Base-by-base conservation (phyloP, 2,888 invertebrate genomes). In the Drosophila phalerata region DNA sequence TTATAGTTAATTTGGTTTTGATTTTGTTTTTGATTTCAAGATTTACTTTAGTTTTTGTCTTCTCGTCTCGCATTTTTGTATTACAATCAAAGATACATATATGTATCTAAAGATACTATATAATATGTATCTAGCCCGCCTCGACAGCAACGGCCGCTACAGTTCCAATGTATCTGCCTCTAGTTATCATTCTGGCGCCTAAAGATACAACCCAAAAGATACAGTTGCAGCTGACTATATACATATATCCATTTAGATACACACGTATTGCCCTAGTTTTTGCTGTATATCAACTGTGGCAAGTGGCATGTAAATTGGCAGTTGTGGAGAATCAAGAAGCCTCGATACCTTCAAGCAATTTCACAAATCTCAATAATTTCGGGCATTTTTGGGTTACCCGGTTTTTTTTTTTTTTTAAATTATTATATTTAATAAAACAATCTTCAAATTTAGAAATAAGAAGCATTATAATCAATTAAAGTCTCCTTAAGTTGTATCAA, bases 151-250 rank as follows among this genome's bases (percentile, higher is more conserved):
- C 69, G 10, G 42, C 47, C 34, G 47, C 58, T 11, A 43, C 40
- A 43, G 45, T 38, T 25, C 45, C 55, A 42, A 17, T 55, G 37
- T 42, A 60, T 58, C 55, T 64, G 47, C 37, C 62, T 55, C 51
- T 40, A 69, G 61, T 63, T 79, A 68, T 73, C 81, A 81, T 81
- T 66, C 67, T 77, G 81, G 58, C 62, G 77, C 64, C 67, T 56
- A 30, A 19, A 71, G 80, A 76, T 69, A 63, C 40, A 73, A 34
- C 53, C 47, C 49, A 37, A 34, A 53, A 69, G 71, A 75, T 62
- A 60, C 47, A 77, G 15, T 58, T 56, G 55, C 42, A 61, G 28
- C 37, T 30, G 5, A 28, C 40, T 13, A 42, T 37, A 37, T 28
- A 32, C 11, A 34, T 34, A 13, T 19, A 32, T 34, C 9, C 17